Percentiles rank a stretch among this genome's conserved stretches.
Evolutionary conservation across 2,113 vertebrate genomes (phyloP).

Genomic region (Lepisosteus oculatus): DNA sequence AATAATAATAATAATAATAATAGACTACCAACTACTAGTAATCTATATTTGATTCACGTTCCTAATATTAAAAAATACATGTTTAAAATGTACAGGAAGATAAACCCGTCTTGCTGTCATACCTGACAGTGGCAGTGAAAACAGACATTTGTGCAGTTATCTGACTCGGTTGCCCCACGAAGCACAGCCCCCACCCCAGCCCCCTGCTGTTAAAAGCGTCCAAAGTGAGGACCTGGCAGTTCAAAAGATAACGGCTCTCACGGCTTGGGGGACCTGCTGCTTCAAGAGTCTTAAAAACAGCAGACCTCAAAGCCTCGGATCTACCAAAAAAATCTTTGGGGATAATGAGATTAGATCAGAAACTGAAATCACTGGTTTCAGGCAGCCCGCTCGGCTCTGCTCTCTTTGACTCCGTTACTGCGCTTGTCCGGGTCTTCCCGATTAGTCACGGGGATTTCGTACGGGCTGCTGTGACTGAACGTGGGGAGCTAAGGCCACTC

Average conservation of each 20-base stretch:
- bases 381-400: too few species aligned
- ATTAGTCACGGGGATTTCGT: slow-evolving; percentile 66
- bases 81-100: too few species aligned
- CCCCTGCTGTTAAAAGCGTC: too few species aligned
- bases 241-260: slow-evolving; percentile 23
- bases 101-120: too few species aligned
- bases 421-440: slow-evolving; percentile 50
- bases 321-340: slow-evolving; percentile 13
- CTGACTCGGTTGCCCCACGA: too few species aligned
- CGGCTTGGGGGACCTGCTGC: neutral
- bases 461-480: neutral
- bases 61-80: too few species aligned
- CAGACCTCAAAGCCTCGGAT: slow-evolving; percentile 18
- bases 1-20: too few species aligned
- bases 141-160: too few species aligned
- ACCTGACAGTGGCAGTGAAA: too few species aligned
- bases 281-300: slow-evolving; percentile 8
- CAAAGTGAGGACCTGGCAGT: neutral
- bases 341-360: slow-evolving; percentile 31
- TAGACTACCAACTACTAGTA: too few species aligned
- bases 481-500: neutral
- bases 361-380: slow-evolving; percentile 10
- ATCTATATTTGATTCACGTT: too few species aligned
- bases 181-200: too few species aligned
- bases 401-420: slow-evolving; percentile 42